These are phyloP conservation scores for Lepilemur septentrionalis DNA, from an alignment of 2,797 vertebrate genomes.

Conservation along the genomic window DNA sequence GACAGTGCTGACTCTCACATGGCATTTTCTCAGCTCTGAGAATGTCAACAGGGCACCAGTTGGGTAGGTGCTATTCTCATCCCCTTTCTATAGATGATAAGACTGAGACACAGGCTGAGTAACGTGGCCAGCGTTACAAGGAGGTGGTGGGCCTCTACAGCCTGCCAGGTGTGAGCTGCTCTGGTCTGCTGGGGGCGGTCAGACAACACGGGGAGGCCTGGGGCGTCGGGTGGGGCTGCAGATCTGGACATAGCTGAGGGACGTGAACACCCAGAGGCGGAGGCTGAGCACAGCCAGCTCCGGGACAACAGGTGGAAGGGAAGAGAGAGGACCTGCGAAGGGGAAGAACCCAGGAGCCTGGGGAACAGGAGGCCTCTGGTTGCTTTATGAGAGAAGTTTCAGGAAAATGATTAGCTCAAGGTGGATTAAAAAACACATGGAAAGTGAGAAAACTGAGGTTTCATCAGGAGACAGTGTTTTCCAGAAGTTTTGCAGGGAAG, in stretches of 20 bases:
- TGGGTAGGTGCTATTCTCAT: rapidly evolving
- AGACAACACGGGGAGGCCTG: neutral
- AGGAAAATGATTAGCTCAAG: neutral
- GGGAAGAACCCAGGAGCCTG: rapidly evolving
- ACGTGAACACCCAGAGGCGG: neutral
- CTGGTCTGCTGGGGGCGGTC: neutral
- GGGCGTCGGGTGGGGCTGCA: neutral
- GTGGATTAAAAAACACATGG: neutral
- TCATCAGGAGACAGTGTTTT: neutral
- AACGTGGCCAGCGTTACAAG: rapidly evolving
- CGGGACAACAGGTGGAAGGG: neutral
- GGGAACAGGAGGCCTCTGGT: neutral
- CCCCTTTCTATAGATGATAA: rapidly evolving
- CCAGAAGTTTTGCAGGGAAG: neutral
- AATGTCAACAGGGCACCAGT: rapidly evolving
- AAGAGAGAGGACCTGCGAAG: neutral
- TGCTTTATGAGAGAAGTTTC: neutral
- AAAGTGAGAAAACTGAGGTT: neutral
- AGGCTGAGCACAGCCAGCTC: too few species aligned
- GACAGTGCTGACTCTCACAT: rapidly evolving
- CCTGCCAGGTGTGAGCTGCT: neutral
- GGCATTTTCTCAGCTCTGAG: rapidly evolving
- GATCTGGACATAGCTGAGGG: neutral
- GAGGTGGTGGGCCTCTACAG: neutral
- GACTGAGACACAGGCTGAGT: rapidly evolving